Evolutionary conservation across 2,113 vertebrate genomes (phyloP).

Genomic region (Halichoeres trimaculatus): DNA sequence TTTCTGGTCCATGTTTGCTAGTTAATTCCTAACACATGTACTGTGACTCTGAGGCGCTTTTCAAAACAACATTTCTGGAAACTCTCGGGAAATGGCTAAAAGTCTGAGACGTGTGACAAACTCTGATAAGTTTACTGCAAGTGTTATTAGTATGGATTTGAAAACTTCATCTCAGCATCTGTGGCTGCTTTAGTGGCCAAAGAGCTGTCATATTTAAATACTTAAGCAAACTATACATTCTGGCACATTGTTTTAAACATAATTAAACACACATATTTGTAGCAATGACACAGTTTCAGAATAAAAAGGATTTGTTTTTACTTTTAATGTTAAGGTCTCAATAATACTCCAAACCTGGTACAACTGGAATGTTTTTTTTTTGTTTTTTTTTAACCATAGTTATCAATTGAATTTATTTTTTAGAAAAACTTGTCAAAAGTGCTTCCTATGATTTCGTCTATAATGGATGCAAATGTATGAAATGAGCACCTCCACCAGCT

Average conservation of each 20-base stretch:
- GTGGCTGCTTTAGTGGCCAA: conserved; percentile 52
- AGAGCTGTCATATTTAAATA: conserved; percentile 69
- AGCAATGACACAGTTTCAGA: background rate
- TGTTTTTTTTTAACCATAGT: no score
- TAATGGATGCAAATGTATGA: conserved; percentile 52
- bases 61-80: conserved; percentile 77
- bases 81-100: conserved; percentile 84
- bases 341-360: background rate
- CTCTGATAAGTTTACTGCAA: conserved; percentile 85
- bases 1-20: conserved; percentile 84
- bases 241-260: no score
- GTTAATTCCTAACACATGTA: conserved; percentile 89
- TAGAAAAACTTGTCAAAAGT: background rate
- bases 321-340: no score
- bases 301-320: background rate
- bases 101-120: conserved; percentile 86
- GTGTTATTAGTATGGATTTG: conserved; percentile 79
- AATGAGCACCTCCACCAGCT: conserved; percentile 54
- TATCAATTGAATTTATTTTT: no score
- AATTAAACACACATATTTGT: conserved; percentile 15
- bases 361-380: no score
- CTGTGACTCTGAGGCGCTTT: conserved; percentile 84
- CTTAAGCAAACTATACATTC: conserved; percentile 51
- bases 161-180: background rate
- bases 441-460: conserved; percentile 16